Evolutionary conservation across 2,888 invertebrate species (phyloP).

Genomic region (Yponomeuta plumbellus): DNA sequence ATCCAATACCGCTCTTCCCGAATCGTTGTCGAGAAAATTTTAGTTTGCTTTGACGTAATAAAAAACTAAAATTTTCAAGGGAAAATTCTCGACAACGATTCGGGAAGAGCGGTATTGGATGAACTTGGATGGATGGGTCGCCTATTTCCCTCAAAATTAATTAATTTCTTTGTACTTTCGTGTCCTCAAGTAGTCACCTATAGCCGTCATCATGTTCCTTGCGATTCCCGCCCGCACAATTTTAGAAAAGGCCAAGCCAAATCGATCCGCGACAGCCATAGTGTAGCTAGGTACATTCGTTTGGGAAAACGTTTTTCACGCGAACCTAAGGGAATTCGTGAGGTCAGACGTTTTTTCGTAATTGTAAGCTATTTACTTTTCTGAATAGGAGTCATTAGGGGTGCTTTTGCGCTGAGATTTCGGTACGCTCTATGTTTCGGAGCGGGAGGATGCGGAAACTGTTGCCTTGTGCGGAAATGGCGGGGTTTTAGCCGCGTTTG

Average conservation of each 20-base stretch:
- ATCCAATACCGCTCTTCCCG: too few relatives aligned
- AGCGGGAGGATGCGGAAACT: neutral
- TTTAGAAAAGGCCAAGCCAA: neutral
- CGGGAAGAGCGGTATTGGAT: too few relatives aligned
- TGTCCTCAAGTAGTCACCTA: too few relatives aligned
- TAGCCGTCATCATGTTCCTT: too few relatives aligned
- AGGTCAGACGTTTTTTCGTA: slow-evolving; percentile 29
- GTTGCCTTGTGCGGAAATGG: slow-evolving; percentile 28
- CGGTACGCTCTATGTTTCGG: neutral
- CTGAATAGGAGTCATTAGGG: slow-evolving; percentile 34
- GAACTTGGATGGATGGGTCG: too few relatives aligned
- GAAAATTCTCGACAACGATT: too few relatives aligned
- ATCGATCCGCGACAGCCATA: neutral
- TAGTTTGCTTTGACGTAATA: too few relatives aligned
- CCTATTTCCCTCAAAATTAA: too few relatives aligned
- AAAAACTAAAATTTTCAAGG: too few relatives aligned
- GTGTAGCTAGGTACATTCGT: neutral
- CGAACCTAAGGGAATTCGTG: slow-evolving; percentile 1
- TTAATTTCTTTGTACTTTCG: too few relatives aligned
- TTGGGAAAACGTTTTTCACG: neutral
- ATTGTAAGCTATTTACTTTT: slow-evolving; percentile 32
- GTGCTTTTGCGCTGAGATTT: neutral
- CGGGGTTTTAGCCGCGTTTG: slow-evolving; percentile 21
- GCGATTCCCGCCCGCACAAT: too few relatives aligned
- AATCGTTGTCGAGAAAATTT: too few relatives aligned